A percentile compares a stretch with the other conserved stretches of the same genome.
phyloP scores from a whole-genome alignment of 1,140 invertebrate genomes.

The Whitmania pigra region DNA sequence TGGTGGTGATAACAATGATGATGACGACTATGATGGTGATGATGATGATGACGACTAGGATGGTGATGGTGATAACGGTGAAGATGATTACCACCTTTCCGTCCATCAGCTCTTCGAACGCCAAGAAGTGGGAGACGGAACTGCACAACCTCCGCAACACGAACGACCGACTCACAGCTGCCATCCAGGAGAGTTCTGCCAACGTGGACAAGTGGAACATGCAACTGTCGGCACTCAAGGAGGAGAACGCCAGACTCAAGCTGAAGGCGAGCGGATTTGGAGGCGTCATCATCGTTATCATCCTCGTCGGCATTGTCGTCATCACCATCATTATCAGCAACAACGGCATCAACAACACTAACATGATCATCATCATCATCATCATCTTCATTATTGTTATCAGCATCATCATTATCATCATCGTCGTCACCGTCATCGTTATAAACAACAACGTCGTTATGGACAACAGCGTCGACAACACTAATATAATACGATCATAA shows the following conservation, averaged over 20 bases:
- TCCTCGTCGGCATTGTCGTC: background rate
- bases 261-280: conserved; percentile 44
- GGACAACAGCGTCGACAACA: no score
- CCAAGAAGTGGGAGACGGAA: conserved; percentile 96
- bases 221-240: conserved; percentile 85
- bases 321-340: background rate
- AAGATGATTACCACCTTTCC: background rate
- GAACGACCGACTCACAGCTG: conserved; percentile 81
- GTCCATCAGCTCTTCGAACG: conserved; percentile 65
- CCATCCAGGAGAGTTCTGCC: conserved; percentile 86
- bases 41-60: background rate
- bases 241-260: conserved; percentile 81
- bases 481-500: background rate
- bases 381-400: background rate
- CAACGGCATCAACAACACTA: background rate
- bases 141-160: conserved; percentile 88
- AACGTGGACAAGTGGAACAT: conserved; percentile 98
- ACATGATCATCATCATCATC: background rate
- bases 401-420: background rate
- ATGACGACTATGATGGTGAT: background rate
- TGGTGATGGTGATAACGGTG: background rate
- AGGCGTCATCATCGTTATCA: background rate
- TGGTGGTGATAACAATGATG: background rate
- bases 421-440: background rate
- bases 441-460: no score